Evolutionary conservation across 2,113 vertebrate species (phyloP).

Genomic region (Pristiophorus japonicus): DNA sequence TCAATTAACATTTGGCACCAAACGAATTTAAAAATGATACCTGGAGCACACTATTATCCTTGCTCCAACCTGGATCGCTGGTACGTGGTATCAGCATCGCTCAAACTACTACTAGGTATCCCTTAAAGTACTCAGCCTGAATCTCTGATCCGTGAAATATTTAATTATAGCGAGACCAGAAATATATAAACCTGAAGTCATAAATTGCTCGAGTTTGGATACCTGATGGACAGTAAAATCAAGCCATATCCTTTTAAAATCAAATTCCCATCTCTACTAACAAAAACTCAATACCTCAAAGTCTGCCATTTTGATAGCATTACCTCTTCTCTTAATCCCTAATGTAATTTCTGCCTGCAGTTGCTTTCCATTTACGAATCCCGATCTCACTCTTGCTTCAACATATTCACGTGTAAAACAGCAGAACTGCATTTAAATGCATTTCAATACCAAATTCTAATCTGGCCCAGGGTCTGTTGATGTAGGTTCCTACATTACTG

Average conservation of each 20-base stretch:
- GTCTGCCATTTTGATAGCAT: background rate
- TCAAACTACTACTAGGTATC: background rate
- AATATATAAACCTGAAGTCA: background rate
- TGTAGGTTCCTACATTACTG: background rate
- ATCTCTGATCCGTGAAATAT: background rate
- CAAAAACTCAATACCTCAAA: background rate
- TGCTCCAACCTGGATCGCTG: background rate
- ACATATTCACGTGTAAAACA: background rate
- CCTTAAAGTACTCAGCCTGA: background rate
- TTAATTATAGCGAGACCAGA: background rate
- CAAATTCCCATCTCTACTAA: background rate
- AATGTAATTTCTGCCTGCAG: background rate
- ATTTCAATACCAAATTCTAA: slow-evolving; percentile 31
- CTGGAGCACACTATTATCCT: background rate
- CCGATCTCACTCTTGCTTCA: background rate
- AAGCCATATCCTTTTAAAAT: background rate
- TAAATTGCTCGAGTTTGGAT: background rate
- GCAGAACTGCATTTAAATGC: background rate
- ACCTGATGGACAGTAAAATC: background rate
- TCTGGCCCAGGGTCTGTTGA: slow-evolving; percentile 24
- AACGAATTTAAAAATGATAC: background rate
- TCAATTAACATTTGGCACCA: background rate
- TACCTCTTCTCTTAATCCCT: background rate
- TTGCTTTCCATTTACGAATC: background rate
- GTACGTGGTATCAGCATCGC: background rate